Evolutionary conservation across 2,888 invertebrate species (phyloP), one percentile per base, ranked within the genome.

Genomic region (Pyrgus malvae): DNA sequence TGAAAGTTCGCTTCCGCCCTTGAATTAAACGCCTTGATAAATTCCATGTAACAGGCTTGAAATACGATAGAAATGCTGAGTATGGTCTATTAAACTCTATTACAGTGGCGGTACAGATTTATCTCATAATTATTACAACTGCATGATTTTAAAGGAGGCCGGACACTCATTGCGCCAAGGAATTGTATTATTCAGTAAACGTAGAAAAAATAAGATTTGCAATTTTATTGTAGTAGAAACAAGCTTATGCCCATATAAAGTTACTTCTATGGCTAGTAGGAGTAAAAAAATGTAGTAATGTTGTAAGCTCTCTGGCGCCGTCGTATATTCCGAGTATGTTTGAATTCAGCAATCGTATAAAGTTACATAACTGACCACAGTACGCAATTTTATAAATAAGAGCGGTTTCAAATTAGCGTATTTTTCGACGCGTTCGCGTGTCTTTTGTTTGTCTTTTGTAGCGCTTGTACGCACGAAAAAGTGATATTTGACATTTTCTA

Each of bases 71-170:
- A 61, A 65, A 63, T 68, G 60, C n/a, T n/a, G n/a, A n/a, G n/a
- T n/a, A n/a, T n/a, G n/a, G n/a, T n/a, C n/a, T n/a, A n/a, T n/a
- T n/a, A n/a, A 64, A 9, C 62, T 62, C 61, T 62, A 66, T 65
- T 59, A 60, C 61, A 51, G 65, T 65, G 65, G 64, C 59, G 23
- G 60, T 63, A 64, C 64, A 58, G 65, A 69, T 69, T 68, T 69
- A 68, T 66, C 70, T 70, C 62, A 69, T 74, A 68, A 69, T 72
- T 67, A 68, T 63, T 62, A 54, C 62, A 35, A 25, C 33, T 42
- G 42, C 35, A 33, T 16, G 17, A 40, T 17, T 17, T 11, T 7
- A 9, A 11, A 19, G 19, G 11, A 50, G 27, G 48, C 12, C 35
- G 33, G 35, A 35, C 50, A 50, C 17, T 50, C 11, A n/a, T 31